Evolutionary conservation across 2,797 vertebrate species (phyloP), one percentile per base, ranked within the genome.

Genomic region (Anguilla pacifica): DNA sequence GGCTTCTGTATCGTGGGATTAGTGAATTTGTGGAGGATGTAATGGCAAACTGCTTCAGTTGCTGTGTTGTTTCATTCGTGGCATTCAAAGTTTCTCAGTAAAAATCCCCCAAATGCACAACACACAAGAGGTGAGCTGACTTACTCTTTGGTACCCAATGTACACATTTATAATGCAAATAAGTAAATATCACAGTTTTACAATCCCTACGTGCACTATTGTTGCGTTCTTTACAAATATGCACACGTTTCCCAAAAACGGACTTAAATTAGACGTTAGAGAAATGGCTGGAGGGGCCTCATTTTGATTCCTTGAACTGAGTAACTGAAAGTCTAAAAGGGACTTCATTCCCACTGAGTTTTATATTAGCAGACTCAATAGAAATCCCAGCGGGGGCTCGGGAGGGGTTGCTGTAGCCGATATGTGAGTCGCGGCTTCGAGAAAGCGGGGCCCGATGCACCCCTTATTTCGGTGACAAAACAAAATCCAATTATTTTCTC

Each of bases 401-500:
- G 86, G 59, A 35, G 74, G 87, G 89, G 83, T 91, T 19, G 7
- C 86, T 88, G 88, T 91, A 91, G 91, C 89, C 91, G 90, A 91
- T 91, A 92, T 90, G 91, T 92, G 90, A 88, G 90, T 88, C 31
- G 15, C 91, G 67, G 64, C 86, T 70, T 6, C 2, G 22, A 25
- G 19, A 72, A 17, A 79, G 43, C 85, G 74, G 49, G 87, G 70
- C 87, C 81, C 11, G 88, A 35, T 90, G 89, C 88, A 91, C 91
- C 77, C 70, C 86, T 49, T 87, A 87, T 92, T 88, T 90, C 79
- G 64, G 43, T 55, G 89, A 90, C 91, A 77, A 93, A 94, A 94
- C 92, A 88, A 93, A 94, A 95, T 94, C 92, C 92, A 94, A 93
- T 95, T 93, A 94, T 91, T 93, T 93, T 92, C 89, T 89, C 88